A percentile compares a stretch with the other conserved stretches of the same genome.
Conservation (phyloP, 2,797 vertebrate genomes). For the Tragelaphus eurycerus region DNA sequence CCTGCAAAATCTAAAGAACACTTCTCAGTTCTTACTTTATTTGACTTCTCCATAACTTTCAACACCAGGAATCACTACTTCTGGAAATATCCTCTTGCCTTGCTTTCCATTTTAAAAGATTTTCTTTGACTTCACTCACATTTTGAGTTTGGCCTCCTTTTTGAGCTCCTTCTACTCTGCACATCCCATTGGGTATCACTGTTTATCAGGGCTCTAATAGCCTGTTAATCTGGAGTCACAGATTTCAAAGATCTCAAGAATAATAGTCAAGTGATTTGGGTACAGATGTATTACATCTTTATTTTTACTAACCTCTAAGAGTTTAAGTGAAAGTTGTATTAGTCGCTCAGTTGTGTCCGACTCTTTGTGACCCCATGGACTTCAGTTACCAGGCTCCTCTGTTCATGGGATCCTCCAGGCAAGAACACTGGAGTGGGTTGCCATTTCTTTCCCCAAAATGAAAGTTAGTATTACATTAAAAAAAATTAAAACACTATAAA, state of each 20-base stretch:
- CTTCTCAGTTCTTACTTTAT: neutral
- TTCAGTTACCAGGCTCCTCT: neutral
- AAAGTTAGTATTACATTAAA: neutral
- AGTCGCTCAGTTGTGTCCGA: neutral
- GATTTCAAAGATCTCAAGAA: neutral
- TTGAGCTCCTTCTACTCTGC: neutral
- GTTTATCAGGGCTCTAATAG: neutral
- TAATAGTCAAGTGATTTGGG: neutral
- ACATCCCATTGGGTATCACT: neutral
- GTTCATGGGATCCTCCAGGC: neutral
- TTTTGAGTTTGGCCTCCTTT: neutral
- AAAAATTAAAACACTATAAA: neutral
- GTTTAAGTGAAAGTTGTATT: neutral
- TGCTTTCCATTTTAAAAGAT: neutral
- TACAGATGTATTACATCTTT: neutral
- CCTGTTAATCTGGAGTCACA: neutral
- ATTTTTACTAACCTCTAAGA: neutral
- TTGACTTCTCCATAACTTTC: neutral
- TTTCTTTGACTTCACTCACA: neutral
- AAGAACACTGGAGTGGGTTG: neutral
- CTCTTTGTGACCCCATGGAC: neutral
- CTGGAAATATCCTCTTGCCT: neutral
- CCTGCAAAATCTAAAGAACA: neutral
- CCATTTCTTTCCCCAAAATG: neutral
- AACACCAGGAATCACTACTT: neutral